Conservation (phyloP, 2,888 invertebrate genomes). For the Bellardia pandia region DNA sequence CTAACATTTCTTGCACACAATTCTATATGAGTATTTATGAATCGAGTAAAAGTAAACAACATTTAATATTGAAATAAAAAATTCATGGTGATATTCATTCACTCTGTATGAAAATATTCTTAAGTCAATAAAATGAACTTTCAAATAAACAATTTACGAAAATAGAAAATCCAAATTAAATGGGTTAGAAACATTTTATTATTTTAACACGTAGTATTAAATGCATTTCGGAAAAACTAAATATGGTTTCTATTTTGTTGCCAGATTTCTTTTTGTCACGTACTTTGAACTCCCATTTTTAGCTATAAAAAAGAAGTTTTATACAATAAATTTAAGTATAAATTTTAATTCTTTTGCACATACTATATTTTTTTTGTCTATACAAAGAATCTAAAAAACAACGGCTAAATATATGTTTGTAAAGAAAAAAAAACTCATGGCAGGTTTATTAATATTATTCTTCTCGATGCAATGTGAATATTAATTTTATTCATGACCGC, state of each 20-base stretch:
- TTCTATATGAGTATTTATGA: too few species aligned
- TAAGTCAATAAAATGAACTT: background rate
- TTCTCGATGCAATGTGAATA: constrained; percentile 46
- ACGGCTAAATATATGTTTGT: constrained; percentile 8
- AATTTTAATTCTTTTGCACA: constrained; percentile 16
- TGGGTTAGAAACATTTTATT: constrained; percentile 24
- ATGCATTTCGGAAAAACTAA: constrained; percentile 56
- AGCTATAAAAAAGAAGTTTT: constrained; percentile 26
- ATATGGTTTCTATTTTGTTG: constrained; percentile 26
- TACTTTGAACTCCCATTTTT: constrained; percentile 32
- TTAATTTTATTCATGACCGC: constrained; percentile 41
- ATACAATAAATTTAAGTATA: constrained; percentile 9
- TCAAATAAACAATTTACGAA: background rate
- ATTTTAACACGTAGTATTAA: constrained; percentile 10
- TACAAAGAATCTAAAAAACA: constrained; percentile 26
- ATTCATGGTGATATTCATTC: too few species aligned
- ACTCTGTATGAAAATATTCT: too few species aligned
- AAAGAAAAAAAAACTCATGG: constrained; percentile 33
- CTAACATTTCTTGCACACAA: too few species aligned
- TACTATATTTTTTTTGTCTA: constrained; percentile 4
- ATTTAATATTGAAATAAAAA: too few species aligned
- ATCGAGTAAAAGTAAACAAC: too few species aligned
- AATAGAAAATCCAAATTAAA: constrained; percentile 16
- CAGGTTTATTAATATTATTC: constrained; percentile 41
- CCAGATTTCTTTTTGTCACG: constrained; percentile 50